Evolutionary conservation across 2,797 vertebrate genomes (phyloP).

Genomic region (Crypturellus tataupa): DNA sequence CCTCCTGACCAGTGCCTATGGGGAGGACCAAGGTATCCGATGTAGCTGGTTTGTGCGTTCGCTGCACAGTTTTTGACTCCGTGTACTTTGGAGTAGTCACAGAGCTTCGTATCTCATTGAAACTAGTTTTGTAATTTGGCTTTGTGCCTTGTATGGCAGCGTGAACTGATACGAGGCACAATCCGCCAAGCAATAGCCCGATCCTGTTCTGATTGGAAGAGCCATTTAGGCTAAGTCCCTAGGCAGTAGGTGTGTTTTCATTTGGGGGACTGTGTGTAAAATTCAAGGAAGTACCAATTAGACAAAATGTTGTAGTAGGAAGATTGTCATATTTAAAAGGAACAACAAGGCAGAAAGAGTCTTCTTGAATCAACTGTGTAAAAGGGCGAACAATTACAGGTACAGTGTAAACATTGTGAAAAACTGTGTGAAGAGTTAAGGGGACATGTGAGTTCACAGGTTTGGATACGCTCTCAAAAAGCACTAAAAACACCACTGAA

Average conservation of each 20-base stretch:
- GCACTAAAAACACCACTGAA: not conserved
- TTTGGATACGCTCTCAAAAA: not conserved
- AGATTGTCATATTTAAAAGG: not conserved
- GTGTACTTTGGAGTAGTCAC: accelerated
- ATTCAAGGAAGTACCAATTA: not conserved
- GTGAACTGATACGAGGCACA: not conserved
- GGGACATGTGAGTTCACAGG: accelerated
- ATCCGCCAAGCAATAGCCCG: not conserved
- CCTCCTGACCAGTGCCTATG: not conserved
- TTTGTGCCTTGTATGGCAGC: not conserved
- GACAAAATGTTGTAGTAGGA: not conserved
- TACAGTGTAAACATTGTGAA: accelerated
- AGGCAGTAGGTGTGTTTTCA: not conserved
- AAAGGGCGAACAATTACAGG: not conserved
- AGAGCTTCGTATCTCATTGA: not conserved
- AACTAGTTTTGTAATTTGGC: not conserved
- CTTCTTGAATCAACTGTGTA: not conserved
- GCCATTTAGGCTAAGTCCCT: not conserved
- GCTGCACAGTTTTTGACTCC: accelerated
- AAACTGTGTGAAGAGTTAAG: not conserved
- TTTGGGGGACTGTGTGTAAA: not conserved
- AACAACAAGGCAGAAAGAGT: accelerated
- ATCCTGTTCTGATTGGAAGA: not conserved
- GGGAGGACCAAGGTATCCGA: not conserved
- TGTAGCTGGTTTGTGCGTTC: not conserved